A percentile compares a stretch with the other conserved stretches of the same genome.
These are phyloP conservation scores for Lithobius niger DNA, from an alignment of 1,140 invertebrate species.

Conservation along the genomic window DNA sequence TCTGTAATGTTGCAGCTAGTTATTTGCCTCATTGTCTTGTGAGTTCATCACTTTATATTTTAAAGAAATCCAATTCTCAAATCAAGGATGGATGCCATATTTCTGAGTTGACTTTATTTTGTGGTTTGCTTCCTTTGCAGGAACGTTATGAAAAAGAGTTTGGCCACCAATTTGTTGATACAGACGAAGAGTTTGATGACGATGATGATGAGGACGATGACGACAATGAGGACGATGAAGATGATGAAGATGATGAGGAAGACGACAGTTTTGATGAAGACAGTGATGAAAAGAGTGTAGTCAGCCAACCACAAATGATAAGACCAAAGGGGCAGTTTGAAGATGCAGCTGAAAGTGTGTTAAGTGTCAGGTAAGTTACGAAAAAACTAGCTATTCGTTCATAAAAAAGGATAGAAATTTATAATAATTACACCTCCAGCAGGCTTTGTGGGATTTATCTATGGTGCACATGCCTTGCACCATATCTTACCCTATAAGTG, in stretches of 20 bases:
- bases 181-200: conserved; percentile 10
- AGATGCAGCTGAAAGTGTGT: conserved; percentile 39
- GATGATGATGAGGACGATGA: conserved; percentile 16
- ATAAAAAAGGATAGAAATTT: too few relatives aligned
- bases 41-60: too few relatives aligned
- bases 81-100: too few relatives aligned
- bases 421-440: too few relatives aligned
- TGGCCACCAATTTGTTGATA: conserved; percentile 2
- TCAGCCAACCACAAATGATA: conserved; percentile 40
- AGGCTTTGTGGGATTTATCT: too few relatives aligned
- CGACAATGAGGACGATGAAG: conserved; percentile 14
- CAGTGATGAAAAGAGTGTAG: conserved; percentile 36
- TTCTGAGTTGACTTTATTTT: neutral
- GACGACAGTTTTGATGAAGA: conserved; percentile 23
- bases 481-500: too few relatives aligned
- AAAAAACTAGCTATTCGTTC: neutral
- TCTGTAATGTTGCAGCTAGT: too few relatives aligned
- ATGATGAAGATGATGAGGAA: conserved; percentile 19
- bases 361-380: conserved; percentile 34
- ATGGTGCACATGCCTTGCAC: too few relatives aligned
- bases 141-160: conserved; percentile 7
- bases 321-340: conserved; percentile 34
- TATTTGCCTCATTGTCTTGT: too few relatives aligned
- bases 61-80: too few relatives aligned
- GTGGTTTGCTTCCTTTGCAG: neutral